Evolutionary conservation across 92 coral and sea anemone species (phyloP).

Genomic region (Umimayanthus chanpuru): DNA sequence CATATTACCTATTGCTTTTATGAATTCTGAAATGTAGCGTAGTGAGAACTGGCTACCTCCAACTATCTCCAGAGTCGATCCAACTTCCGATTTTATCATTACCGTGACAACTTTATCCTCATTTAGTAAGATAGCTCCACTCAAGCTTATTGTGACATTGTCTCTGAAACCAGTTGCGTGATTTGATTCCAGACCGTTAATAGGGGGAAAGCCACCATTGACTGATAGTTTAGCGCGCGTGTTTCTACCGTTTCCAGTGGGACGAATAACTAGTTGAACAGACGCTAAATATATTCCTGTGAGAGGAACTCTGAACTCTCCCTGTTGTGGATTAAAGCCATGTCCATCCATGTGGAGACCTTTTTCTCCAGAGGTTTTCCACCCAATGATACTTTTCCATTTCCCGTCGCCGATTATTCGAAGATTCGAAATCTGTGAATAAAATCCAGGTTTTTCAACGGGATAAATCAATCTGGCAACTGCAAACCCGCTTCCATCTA

Average conservation of each 20-base stretch:
- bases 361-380: constrained; percentile 61
- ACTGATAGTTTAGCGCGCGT: constrained; percentile 44
- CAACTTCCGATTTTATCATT: constrained; percentile 30
- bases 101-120: constrained; percentile 42
- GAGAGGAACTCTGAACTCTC: constrained; percentile 54
- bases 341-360: constrained; percentile 57
- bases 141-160: constrained; percentile 33
- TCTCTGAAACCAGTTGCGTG: background rate
- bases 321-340: constrained; percentile 47
- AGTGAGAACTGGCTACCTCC: constrained; percentile 53
- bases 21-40: constrained; percentile 46
- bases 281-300: constrained; percentile 61
- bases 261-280: constrained; percentile 24
- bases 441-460: constrained; percentile 61
- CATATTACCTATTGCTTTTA: constrained; percentile 56
- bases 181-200: constrained; percentile 52
- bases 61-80: constrained; percentile 33
- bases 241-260: background rate
- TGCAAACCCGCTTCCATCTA: constrained; percentile 73
- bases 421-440: constrained; percentile 21
- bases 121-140: constrained; percentile 53
- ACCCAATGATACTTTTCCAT: constrained; percentile 43
- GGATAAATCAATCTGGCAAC: constrained; percentile 65
- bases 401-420: background rate
- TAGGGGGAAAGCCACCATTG: constrained; percentile 29